phyloP scores from a whole-genome alignment of 2,888 invertebrate genomes.

The Cephus rjabovi region DNA sequence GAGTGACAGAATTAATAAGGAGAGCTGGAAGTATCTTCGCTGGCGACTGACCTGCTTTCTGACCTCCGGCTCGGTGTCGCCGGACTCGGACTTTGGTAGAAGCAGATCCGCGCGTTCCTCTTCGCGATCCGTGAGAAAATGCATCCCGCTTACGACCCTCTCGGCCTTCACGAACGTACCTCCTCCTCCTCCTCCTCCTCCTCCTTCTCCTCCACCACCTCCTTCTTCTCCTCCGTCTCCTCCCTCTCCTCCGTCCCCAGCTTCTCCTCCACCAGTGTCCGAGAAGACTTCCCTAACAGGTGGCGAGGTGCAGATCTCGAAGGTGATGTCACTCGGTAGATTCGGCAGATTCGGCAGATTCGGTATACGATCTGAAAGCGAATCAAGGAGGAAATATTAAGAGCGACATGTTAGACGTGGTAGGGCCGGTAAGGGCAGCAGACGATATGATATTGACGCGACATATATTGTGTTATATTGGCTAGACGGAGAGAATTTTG shows the following conservation, averaged over 20 bases:
- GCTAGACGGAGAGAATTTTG: no score
- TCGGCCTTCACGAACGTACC: constrained; percentile 43
- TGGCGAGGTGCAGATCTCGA: constrained; percentile 57
- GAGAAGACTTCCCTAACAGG: constrained; percentile 22
- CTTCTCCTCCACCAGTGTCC: constrained; percentile 10
- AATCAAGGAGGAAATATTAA: background rate
- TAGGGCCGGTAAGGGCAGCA: background rate
- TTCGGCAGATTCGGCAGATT: constrained; percentile 40
- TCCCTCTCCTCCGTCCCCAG: background rate
- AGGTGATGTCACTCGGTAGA: constrained; percentile 60
- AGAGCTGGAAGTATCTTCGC: no score
- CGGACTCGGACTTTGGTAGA: constrained; percentile 40
- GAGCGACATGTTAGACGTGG: background rate
- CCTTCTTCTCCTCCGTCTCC: constrained; percentile 11
- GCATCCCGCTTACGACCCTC: constrained; percentile 51
- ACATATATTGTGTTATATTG: no score
- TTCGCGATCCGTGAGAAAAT: constrained; percentile 58
- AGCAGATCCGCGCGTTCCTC: constrained; percentile 47
- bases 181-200: constrained; percentile 12
- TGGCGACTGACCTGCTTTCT: constrained; percentile 63
- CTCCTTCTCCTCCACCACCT: constrained; percentile 14
- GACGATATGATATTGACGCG: no score
- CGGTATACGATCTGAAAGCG: constrained; percentile 37
- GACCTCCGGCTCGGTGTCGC: constrained; percentile 57
- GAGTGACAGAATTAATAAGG: no score